Evolutionary conservation across 2,797 vertebrate species (phyloP), one percentile per base, ranked within the genome.

Genomic region (Lagodon rhomboides): DNA sequence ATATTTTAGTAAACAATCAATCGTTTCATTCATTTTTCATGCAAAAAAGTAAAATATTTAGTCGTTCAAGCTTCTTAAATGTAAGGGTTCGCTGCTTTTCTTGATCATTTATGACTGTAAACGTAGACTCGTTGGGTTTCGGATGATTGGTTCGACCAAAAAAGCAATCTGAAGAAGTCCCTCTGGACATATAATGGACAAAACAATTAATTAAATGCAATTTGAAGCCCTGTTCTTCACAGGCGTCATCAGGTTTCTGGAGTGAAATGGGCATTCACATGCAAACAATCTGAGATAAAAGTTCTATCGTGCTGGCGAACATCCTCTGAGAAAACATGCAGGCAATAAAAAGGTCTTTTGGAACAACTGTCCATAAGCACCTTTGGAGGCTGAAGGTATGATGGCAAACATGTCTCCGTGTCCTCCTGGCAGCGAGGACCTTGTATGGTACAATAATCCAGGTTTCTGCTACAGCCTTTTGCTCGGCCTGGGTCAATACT

Each of bases 401-500:
- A 89, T 77, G 84, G 86, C 58, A 71, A 84, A 90, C 84, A 70
- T 56, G 88, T 82, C 77, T 85, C 77, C 44, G 58, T 64, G 78
- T 88, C 87, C 82, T 87, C 77, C 81, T 60, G 79, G 77, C 80
- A 80, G 77, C 12, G 44, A 79, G 80, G 64, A 85, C 75, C 85
- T 78, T 74, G 90, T 84, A 70, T 65, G 67, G 75, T 82, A 84
- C 87, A 92, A 89, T 90, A 89, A 90, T 92, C 88, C 89, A 77
- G 84, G 77, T 71, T 87, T 71, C 79, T 86, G 80, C 84, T 87
- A 58, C 84, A 89, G 86, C 85, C 77, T 87, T 85, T 85, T 77
- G 85, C 88, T 89, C 82, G 38, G 83, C 84, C 76, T 80, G 85
- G 87, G 90, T 93, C 92, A 93, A 93, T 94, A 93, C 92, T 88